Conservation (phyloP, 2,888 invertebrate genomes). For the Himalopsyche kuldschensis region DNA sequence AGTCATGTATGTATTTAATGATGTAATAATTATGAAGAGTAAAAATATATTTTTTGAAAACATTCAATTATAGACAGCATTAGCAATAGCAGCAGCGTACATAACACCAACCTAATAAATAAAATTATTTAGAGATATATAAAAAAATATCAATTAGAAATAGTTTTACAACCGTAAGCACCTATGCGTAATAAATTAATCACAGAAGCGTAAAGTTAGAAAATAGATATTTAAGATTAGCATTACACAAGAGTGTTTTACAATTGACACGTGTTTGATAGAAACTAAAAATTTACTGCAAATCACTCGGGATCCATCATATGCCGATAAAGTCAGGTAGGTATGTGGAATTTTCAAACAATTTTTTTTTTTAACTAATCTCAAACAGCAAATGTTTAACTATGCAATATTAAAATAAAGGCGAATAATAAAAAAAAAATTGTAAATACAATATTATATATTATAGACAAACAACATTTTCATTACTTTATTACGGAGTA, state of each 20-base stretch:
- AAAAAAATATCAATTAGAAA: background rate
- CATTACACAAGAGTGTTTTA: conserved; percentile 1
- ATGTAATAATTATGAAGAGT: background rate
- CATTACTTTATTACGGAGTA: too few species aligned
- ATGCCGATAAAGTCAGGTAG: background rate
- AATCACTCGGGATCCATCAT: background rate
- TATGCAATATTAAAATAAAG: too few species aligned
- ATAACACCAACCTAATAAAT: background rate
- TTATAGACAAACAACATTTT: too few species aligned
- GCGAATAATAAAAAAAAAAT: too few species aligned
- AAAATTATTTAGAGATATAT: background rate
- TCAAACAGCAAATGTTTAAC: too few species aligned
- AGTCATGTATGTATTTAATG: background rate
- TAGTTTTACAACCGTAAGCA: conserved; percentile 27
- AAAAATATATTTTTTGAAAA: background rate
- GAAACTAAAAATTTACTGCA: conserved; percentile 4
- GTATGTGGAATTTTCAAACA: too few species aligned
- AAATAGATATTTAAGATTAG: background rate
- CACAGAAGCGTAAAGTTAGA: conserved; percentile 22
- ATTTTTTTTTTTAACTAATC: too few species aligned
- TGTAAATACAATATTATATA: too few species aligned
- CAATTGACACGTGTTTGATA: conserved; percentile 18
- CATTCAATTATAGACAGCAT: too few species aligned
- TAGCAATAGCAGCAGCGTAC: background rate
- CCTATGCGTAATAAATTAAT: conserved; percentile 21